A percentile compares a stretch with the other conserved stretches of the same genome.
These are phyloP conservation scores for Patella caerulea DNA, from an alignment of 2,888 invertebrate species.

Conservation along the genomic window DNA sequence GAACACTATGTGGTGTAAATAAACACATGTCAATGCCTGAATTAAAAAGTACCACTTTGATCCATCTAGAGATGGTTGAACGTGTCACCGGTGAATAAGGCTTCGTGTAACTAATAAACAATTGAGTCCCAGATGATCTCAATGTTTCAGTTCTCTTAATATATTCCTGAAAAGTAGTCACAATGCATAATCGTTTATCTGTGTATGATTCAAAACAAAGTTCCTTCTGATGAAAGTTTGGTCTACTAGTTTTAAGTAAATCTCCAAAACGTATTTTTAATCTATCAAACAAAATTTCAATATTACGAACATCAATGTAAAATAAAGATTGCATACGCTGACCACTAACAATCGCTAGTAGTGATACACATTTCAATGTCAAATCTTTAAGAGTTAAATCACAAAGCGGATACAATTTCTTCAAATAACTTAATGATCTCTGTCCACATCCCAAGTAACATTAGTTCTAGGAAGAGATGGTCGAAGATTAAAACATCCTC, in stretches of 20 bases:
- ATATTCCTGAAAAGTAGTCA: conserved; percentile 4
- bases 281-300: not conserved
- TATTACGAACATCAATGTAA: conserved; percentile 16
- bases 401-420: not conserved
- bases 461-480: conserved; percentile 19
- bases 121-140: conserved; percentile 11
- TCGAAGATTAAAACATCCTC: conserved; percentile 27
- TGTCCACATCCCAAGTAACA: conserved; percentile 16
- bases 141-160: conserved; percentile 18
- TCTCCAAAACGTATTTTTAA: conserved; percentile 22
- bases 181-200: conserved; percentile 21
- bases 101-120: conserved; percentile 38
- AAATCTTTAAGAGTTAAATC: not conserved
- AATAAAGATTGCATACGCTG: conserved; percentile 24
- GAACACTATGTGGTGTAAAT: conserved; percentile 35
- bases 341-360: conserved; percentile 19
- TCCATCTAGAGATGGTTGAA: conserved; percentile 39
- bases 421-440: conserved; percentile 7
- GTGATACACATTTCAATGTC: not conserved
- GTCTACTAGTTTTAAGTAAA: conserved; percentile 26
- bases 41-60: conserved; percentile 30
- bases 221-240: conserved; percentile 18
- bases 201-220: not conserved
- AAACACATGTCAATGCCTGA: conserved; percentile 28
- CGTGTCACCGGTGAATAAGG: conserved; percentile 31